phyloP scores from a whole-genome alignment of 1,140 invertebrate genomes.

The Panagrolaimus sp. region DNA sequence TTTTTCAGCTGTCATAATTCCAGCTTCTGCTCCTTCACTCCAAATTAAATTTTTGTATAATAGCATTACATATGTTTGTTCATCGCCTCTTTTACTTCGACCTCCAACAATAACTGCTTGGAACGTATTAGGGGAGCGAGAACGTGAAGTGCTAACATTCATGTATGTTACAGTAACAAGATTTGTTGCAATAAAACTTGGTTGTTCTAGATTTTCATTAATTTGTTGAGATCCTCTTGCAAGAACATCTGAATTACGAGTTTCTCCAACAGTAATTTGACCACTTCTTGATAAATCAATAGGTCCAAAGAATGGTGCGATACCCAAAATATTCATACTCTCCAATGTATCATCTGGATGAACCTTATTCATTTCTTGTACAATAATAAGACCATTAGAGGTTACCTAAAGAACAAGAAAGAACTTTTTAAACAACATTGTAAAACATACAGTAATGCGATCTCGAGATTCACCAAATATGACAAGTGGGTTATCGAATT shows the following conservation, averaged over 20 bases:
- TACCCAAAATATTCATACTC: constrained; percentile 40
- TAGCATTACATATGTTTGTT: constrained; percentile 48
- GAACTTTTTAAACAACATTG: background rate
- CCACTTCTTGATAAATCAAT: constrained; percentile 49
- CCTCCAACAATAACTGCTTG: constrained; percentile 54
- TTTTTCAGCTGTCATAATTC: constrained; percentile 49
- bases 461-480: constrained; percentile 46
- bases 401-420: constrained; percentile 45
- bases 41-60: constrained; percentile 52
- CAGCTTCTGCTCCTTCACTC: constrained; percentile 51
- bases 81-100: constrained; percentile 21
- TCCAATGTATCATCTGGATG: constrained; percentile 34
- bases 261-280: constrained; percentile 45
- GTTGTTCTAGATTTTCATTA: constrained; percentile 38
- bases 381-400: constrained; percentile 47
- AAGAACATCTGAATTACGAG: constrained; percentile 39
- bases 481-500: constrained; percentile 45
- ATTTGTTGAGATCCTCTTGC: constrained; percentile 35
- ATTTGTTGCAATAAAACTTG: constrained; percentile 38
- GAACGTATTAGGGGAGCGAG: constrained; percentile 44
- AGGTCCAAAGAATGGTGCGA: constrained; percentile 55
- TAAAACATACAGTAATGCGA: constrained; percentile 36
- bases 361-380: constrained; percentile 33
- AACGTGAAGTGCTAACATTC: constrained; percentile 42
- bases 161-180: constrained; percentile 45